phyloP scores from a whole-genome alignment of 2,888 invertebrate genomes.

The Reticulitermes lucifugus region DNA sequence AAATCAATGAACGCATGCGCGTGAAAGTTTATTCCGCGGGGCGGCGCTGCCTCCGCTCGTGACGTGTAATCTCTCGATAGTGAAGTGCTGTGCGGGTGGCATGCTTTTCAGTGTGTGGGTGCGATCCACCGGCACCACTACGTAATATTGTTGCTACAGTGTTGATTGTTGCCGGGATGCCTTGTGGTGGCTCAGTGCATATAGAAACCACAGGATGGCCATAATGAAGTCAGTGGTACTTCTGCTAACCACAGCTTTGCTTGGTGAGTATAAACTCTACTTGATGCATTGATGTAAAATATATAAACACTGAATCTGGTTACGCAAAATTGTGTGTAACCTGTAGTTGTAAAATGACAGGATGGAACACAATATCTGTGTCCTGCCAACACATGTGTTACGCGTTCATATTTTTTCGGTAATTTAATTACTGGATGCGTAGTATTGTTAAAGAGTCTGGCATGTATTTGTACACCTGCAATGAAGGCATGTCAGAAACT shows the following conservation, averaged over 20 bases:
- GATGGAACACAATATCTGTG: too few relatives aligned
- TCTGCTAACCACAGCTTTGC: background rate
- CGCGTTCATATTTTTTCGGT: too few relatives aligned
- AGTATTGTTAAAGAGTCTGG: too few relatives aligned
- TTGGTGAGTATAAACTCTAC: background rate
- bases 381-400: too few relatives aligned
- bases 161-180: conserved; percentile 20
- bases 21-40: background rate
- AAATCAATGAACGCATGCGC: conserved; percentile 6
- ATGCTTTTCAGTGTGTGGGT: conserved; percentile 8
- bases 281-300: too few relatives aligned
- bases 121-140: background rate
- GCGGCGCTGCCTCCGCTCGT: background rate
- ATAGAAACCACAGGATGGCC: conserved; percentile 2
- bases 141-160: background rate
- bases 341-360: too few relatives aligned
- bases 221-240: background rate
- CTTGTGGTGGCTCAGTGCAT: background rate
- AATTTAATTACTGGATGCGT: too few relatives aligned
- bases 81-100: conserved; percentile 5
- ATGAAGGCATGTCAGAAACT: too few relatives aligned
- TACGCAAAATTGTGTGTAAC: too few relatives aligned
- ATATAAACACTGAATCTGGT: too few relatives aligned
- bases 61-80: background rate
- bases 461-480: too few relatives aligned